Base-by-base conservation (phyloP, 1,140 invertebrate species). In the Orussus abietinus region DNA sequence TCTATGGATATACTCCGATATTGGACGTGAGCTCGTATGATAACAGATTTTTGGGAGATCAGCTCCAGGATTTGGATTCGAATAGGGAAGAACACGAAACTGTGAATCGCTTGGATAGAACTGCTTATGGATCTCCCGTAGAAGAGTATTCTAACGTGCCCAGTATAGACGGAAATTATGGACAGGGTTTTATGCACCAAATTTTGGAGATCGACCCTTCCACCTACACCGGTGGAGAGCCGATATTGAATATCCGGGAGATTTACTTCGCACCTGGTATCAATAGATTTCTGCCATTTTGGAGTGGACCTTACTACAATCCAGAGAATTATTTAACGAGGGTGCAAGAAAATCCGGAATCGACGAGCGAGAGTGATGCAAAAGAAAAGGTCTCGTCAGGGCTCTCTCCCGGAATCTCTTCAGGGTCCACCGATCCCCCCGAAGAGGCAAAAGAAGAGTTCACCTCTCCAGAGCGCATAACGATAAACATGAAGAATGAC, bases 161-260 rank as follows among this genome's bases (percentile, higher is more conserved):
- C 5, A 38, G 37, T 30, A 10, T 12, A 3, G 40, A 33, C 17
- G 39, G 21, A 12, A 45, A 46, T n/a, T n/a, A n/a, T n/a, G n/a
- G n/a, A n/a, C n/a, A n/a, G n/a, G n/a, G n/a, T n/a, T n/a, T n/a
- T n/a, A n/a, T n/a, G n/a, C n/a, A n/a, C n/a, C n/a, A n/a, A 33
- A 19, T 53, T 21, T 41, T 42, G 11, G 17, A 46, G 21, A 49
- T 51, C 17, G 45, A 59, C 20, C 47, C 57, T 2, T 48, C 49
- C 9, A 29, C 17, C 3, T 55, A 55, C 30, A 25, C 22, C 15
- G 47, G 35, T 3, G 36, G 38, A 4, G 45, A 55, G 4, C 38
- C 49, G 14, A n/a, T 21, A 19, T 35, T 53, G 10, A 30, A 49
- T 7, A 25, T 25, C n/a, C 22, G n/a, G 6, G 22, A 25, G n/a